These are phyloP conservation scores for Clarias fuscus DNA, from an alignment of 2,797 vertebrate species.

Conservation along the genomic window DNA sequence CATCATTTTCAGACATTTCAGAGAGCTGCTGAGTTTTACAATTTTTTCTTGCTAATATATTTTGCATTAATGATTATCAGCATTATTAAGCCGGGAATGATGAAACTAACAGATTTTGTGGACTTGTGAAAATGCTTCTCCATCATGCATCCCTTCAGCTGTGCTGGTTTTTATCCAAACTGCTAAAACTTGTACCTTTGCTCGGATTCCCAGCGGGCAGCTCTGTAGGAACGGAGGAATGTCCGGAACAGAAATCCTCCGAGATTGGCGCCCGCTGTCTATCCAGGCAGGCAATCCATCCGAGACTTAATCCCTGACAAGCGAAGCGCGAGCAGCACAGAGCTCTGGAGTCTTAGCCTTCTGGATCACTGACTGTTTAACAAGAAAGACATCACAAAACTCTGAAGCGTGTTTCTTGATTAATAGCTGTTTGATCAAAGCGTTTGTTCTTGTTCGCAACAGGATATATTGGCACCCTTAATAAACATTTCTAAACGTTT, in stretches of 20 bases:
- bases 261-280: constrained; percentile 31
- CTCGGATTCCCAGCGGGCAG: neutral
- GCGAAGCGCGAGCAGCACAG: neutral
- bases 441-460: neutral
- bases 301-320: constrained; percentile 26
- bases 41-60: neutral
- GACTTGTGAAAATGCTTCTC: neutral
- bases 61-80: neutral
- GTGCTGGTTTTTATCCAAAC: neutral
- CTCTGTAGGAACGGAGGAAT: constrained; percentile 13
- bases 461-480: neutral
- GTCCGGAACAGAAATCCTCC: constrained; percentile 1
- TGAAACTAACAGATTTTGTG: neutral
- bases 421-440: neutral
- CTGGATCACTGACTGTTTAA: constrained; percentile 19
- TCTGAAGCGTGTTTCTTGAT: neutral
- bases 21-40: neutral
- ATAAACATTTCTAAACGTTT: neutral
- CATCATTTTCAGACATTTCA: neutral
- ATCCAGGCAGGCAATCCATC: constrained; percentile 5
- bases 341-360: constrained; percentile 8
- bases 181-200: neutral
- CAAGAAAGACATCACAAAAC: neutral
- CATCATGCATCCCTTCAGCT: neutral
- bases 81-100: neutral